Base-by-base conservation (phyloP, 2,888 invertebrate species). In the Leptopilina drosophilae region DNA sequence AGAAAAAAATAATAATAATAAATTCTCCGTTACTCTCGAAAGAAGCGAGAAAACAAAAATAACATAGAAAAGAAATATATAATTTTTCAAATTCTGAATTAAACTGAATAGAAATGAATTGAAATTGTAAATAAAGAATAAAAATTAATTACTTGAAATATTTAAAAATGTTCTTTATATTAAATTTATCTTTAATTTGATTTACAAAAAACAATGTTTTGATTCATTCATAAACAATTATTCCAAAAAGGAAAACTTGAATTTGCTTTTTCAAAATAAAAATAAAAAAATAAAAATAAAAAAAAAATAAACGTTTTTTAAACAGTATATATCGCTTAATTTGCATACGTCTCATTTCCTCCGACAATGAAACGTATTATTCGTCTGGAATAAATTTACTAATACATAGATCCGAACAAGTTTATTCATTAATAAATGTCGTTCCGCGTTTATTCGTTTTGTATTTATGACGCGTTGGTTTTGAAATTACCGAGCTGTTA, bases 371-470 rank as follows among this genome's bases (percentile, higher is more conserved):
- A 69, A 69, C 49, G 42, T 53, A 20, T 69, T 53, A 69, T 69
- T 53, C n/a, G 53, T 53, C 14, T 53, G 26, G 53, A 53, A 26
- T n/a, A 69, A 53, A 69, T 69, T 26, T 33, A 69, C 26, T 20
- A 66, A 66, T 69, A 11, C 20, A 64, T 64, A 14, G 20, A 1
- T 15, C 20, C 20, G 9, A 20, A 62, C 62, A 62, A 62, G 62
- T 62, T 62, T 62, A 40, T 65, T n/a, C 65, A 65, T 65, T 65
- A 65, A 65, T 65, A 65, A 65, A 65, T 40, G 65, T 65, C 40
- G 40, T 8, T 33, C 5, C 40, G 40, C 42, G 14, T 65, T 65
- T 65, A 65, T 65, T 65, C 49, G 49, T 26, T 69, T 69, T 69
- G 53, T 69, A 69, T 69, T 69, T 69, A 69, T 69, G 53, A 53